Evolutionary conservation across 2,797 vertebrate genomes (phyloP), one percentile per base, ranked within the genome.

Genomic region (Catostomus latipinnis): DNA sequence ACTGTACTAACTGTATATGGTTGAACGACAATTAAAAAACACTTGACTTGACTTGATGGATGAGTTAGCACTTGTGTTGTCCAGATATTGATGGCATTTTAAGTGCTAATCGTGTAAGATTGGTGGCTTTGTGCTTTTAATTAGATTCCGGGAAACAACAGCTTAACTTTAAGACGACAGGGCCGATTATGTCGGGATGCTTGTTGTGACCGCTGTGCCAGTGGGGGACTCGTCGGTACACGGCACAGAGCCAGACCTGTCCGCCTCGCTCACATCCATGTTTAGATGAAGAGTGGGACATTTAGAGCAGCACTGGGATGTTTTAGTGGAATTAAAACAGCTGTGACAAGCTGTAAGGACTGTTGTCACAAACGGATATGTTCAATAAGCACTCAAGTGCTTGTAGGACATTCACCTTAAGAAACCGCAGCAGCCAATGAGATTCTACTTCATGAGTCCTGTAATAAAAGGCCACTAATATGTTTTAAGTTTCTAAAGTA

Each of bases 401-500:
- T 63, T 22, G 34, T 45, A 11, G 73, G 60, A 62, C 22, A 9
- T 80, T 76, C 62, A 63, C 57, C 68, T 34, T 34, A 34, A 34
- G 34, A 4, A 34, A 34, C 34, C 2, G 34, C 34, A 34, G 34
- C 34, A 34, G 34, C 34, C 34, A 61, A 58, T 1, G 58, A 43
- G 8, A 6, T 54, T 45, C 43, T 43, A 43, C 16, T 45, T 65
- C 14, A n/a, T 4, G 1, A 53, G 10, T 62, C 12, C 45, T 69
- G 48, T 43, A 50, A 53, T 71, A 34, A 14, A 43, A 57, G 34
- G 22, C 22, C 22, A 22, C 22, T 22, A 34, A 34, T 34, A 34
- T 34, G 34, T 34, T 34, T 34, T 34, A 3, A 34, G 34, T 34
- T 34, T 34, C 34, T 58, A 34, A 34, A 34, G 34, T 34, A 4